Percentiles rank a stretch among this genome's conserved stretches.
These are phyloP conservation scores for Caenorhabditis doughertyi DNA, from an alignment of 2,888 invertebrate genomes.

Conservation along the genomic window DNA sequence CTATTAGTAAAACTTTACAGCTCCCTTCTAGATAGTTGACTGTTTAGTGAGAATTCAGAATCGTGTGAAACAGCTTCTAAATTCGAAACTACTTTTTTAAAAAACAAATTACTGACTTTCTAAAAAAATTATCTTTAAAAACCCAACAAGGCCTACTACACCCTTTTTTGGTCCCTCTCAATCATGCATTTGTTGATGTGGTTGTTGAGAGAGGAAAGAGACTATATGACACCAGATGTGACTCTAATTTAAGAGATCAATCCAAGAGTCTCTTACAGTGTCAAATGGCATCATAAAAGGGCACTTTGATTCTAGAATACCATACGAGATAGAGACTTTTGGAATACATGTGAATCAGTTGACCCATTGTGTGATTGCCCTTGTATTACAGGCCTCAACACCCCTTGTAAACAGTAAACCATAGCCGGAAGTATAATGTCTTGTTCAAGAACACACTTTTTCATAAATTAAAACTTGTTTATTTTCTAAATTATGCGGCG, in stretches of 20 bases:
- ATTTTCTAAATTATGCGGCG: constrained; percentile 52
- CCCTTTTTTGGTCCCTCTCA: too few relatives aligned
- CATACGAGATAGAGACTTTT: neutral
- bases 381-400: neutral
- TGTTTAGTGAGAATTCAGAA: too few relatives aligned
- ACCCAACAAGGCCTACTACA: too few relatives aligned
- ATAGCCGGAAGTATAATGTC: too few relatives aligned
- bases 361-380: neutral
- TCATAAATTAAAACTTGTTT: constrained; percentile 23
- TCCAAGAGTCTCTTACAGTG: neutral
- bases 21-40: too few relatives aligned
- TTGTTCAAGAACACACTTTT: neutral
- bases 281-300: neutral
- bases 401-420: too few relatives aligned
- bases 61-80: too few relatives aligned
- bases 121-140: too few relatives aligned
- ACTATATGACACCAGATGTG: neutral
- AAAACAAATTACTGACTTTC: too few relatives aligned
- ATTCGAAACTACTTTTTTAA: too few relatives aligned
- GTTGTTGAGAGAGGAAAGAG: neutral
- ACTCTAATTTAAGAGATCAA: neutral
- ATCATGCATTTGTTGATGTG: too few relatives aligned
- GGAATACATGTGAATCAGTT: neutral
- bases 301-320: neutral
- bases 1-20: too few relatives aligned